phyloP scores from a whole-genome alignment of 2,113 vertebrate species.

The Agelaius tricolor region DNA sequence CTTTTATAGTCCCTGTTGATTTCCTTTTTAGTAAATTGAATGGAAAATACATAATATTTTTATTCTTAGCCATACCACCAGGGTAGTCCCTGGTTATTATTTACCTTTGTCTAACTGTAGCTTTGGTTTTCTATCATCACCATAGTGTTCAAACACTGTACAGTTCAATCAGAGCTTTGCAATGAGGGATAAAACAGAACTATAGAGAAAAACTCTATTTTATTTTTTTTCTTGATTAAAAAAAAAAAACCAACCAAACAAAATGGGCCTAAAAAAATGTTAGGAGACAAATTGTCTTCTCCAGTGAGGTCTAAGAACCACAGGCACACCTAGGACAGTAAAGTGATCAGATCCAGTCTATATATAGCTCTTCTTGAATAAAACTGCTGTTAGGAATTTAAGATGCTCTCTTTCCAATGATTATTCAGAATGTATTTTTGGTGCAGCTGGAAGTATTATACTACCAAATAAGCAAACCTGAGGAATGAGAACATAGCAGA shows the following conservation, averaged over 20 bases:
- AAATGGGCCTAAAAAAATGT: accelerated
- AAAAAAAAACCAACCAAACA: background rate
- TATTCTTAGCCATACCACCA: background rate
- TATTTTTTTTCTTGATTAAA: background rate
- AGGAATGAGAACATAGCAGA: background rate
- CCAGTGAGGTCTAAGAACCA: background rate
- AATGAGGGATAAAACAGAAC: background rate
- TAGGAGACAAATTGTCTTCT: background rate
- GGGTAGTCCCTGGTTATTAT: background rate
- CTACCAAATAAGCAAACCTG: constrained; percentile 10
- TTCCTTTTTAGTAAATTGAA: background rate
- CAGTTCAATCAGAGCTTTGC: background rate
- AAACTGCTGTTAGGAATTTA: background rate
- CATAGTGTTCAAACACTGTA: background rate
- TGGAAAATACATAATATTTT: background rate
- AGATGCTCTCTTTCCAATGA: background rate
- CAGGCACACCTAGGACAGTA: background rate
- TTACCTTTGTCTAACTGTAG: background rate
- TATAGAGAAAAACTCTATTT: background rate
- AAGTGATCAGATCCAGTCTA: background rate
- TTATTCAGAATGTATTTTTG: constrained; percentile 31
- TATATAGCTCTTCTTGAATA: background rate
- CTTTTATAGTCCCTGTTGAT: background rate
- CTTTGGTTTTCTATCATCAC: background rate
- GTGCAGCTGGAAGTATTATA: constrained; percentile 5